Evolutionary conservation across 2,888 invertebrate genomes (phyloP), one percentile per base, ranked within the genome.

Genomic region (Melieria omissa): DNA sequence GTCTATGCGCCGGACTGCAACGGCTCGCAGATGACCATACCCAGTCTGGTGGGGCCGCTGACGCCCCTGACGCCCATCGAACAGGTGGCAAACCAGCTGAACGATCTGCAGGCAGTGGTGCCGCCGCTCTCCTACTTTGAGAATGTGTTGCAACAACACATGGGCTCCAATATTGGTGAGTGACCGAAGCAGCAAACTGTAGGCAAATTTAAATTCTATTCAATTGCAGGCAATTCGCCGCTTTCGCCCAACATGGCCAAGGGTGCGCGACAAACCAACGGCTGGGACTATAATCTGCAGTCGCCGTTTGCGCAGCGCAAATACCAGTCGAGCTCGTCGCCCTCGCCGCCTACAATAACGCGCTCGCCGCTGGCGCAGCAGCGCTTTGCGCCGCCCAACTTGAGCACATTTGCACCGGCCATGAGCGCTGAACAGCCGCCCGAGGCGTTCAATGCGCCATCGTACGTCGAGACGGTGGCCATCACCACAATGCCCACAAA

Each of bases 41-140:
- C 78, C 64, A 82, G 81, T 67, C 68, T 81, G 42, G 80, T 80
- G 72, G 79, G 80, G 10, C 84, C 84, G 0, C 68, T 86, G 5
- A 84, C 84, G 0, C 85, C 85, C 0, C 77, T 85, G 4, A 85
- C 85, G 4, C 86, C 86, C 55, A 78, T 85, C 44, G 85, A 85
- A 60, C 65, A 83, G 73, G 82, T 85, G 16, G 83, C 84, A 64
- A 84, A 85, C 73, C 81, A 85, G 70, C 63, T 85, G 42, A 80
- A 83, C 65, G 86, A 87, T 64, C 76, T 87, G 60, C 86, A 87
- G 75, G 82, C 85, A 0, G 80, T 75, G 46, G 83, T 84, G 42
- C 87, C 87, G 5, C 86, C 87, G 4, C 71, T 87, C 7, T 85
- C 86, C 3, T 86, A 87, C 76, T 87, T 87, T 74, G 87, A 87